phyloP scores from a whole-genome alignment of 2,797 vertebrate species.

The Acropternis orthonyx region DNA sequence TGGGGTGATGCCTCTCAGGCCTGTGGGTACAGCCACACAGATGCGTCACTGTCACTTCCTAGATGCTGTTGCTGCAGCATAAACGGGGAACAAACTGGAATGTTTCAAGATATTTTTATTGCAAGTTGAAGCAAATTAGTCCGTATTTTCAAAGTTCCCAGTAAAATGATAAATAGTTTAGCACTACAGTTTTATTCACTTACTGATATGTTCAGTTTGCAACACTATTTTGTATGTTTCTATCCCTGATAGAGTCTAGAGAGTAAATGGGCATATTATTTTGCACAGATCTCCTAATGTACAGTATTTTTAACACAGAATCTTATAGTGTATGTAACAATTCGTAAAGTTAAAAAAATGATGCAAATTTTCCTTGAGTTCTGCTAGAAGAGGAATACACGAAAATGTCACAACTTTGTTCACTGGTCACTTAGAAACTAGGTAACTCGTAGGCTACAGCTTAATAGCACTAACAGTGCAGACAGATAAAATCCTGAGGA shows the following conservation, averaged over 20 bases:
- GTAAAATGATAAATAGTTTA: slow-evolving; percentile 62
- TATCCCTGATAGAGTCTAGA: slow-evolving; percentile 62
- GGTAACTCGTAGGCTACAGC: neutral
- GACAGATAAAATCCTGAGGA: slow-evolving; percentile 21
- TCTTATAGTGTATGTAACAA: slow-evolving; percentile 52
- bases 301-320: slow-evolving; percentile 71
- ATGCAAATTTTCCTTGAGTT: slow-evolving; percentile 43
- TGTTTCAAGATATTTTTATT: slow-evolving; percentile 65
- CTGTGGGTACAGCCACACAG: neutral
- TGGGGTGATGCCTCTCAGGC: slow-evolving; percentile 1
- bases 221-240: slow-evolving; percentile 72
- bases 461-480: slow-evolving; percentile 31
- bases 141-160: slow-evolving; percentile 63
- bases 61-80: slow-evolving; percentile 54
- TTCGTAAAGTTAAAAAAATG: slow-evolving; percentile 11
- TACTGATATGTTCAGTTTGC: slow-evolving; percentile 61
- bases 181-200: slow-evolving; percentile 72
- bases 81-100: slow-evolving; percentile 76
- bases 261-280: slow-evolving; percentile 61
- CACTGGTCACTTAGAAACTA: neutral
- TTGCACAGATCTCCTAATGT: slow-evolving; percentile 73
- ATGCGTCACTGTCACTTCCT: neutral
- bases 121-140: slow-evolving; percentile 47
- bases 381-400: slow-evolving; percentile 15
- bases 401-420: neutral